Percentiles rank a stretch among this genome's conserved stretches.
phyloP scores from a whole-genome alignment of 2,797 vertebrate genomes.

The Halcyon badia region DNA sequence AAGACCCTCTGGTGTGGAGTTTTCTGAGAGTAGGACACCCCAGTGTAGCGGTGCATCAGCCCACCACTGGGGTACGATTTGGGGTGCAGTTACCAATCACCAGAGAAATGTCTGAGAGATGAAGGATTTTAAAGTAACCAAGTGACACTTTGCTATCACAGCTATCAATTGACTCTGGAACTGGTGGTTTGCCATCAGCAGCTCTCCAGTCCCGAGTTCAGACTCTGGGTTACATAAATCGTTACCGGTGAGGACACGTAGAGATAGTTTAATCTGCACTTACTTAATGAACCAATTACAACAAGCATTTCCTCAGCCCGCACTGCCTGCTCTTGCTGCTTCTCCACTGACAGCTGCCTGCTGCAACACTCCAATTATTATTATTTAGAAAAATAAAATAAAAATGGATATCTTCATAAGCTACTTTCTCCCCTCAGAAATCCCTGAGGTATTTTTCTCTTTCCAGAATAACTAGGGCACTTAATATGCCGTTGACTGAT shows the following conservation, averaged over 20 bases:
- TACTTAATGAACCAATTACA: constrained; percentile 35
- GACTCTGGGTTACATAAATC: constrained; percentile 41
- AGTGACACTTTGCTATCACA: neutral
- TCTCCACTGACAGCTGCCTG: neutral
- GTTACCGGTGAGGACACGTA: constrained; percentile 39
- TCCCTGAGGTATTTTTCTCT: neutral
- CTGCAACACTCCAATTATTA: neutral
- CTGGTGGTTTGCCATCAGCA: constrained; percentile 43
- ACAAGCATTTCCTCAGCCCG: neutral
- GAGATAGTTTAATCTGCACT: constrained; percentile 61
- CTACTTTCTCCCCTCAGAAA: constrained; percentile 6
- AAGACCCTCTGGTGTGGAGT: neutral
- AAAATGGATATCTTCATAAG: neutral
- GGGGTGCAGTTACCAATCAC: neutral
- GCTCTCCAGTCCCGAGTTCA: constrained; percentile 52
- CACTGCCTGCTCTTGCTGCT: neutral
- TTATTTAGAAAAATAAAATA: neutral
- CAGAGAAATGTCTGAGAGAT: neutral
- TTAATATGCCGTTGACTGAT: neutral
- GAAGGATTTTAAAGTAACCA: neutral
- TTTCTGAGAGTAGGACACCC: neutral
- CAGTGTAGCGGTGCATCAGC: neutral
- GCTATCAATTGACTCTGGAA: neutral
- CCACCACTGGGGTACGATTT: accelerated
- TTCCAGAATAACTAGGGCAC: constrained; percentile 33